phyloP scores from a whole-genome alignment of 2,888 invertebrate species.

The Cephus rjabovi region DNA sequence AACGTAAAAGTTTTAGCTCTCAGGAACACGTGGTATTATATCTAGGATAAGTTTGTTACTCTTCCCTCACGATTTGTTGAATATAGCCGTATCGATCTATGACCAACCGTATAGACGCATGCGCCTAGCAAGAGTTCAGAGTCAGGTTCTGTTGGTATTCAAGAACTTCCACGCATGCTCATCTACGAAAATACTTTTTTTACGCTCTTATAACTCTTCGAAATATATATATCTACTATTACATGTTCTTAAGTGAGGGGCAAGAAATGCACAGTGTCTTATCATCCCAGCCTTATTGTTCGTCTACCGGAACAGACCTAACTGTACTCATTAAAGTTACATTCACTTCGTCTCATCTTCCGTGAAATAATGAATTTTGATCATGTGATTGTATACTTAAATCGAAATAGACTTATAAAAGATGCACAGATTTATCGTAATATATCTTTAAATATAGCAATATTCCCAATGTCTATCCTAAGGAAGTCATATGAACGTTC shows the following conservation, averaged over 20 bases:
- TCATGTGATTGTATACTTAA: neutral
- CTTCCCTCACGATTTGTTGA: constrained; percentile 16
- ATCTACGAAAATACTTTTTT: neutral
- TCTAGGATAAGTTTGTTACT: constrained; percentile 5
- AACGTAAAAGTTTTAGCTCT: neutral
- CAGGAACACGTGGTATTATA: neutral
- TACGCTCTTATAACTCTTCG: neutral
- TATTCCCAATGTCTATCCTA: neutral
- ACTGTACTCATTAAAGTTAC: neutral
- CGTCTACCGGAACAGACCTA: neutral
- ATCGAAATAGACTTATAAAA: neutral
- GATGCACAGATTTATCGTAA: neutral
- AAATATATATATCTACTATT: neutral
- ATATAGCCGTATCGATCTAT: constrained; percentile 36
- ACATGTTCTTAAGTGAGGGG: neutral
- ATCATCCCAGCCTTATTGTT: neutral
- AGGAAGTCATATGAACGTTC: neutral
- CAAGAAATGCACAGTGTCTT: neutral
- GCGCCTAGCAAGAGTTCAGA: constrained; percentile 19
- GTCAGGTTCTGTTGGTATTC: neutral
- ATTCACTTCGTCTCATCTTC: neutral
- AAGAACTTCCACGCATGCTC: neutral
- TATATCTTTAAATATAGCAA: neutral
- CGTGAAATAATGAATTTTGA: neutral
- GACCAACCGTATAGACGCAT: constrained; percentile 31